These are phyloP conservation scores for Cichladusa arquata DNA, from an alignment of 2,113 vertebrate genomes.

Conservation along the genomic window DNA sequence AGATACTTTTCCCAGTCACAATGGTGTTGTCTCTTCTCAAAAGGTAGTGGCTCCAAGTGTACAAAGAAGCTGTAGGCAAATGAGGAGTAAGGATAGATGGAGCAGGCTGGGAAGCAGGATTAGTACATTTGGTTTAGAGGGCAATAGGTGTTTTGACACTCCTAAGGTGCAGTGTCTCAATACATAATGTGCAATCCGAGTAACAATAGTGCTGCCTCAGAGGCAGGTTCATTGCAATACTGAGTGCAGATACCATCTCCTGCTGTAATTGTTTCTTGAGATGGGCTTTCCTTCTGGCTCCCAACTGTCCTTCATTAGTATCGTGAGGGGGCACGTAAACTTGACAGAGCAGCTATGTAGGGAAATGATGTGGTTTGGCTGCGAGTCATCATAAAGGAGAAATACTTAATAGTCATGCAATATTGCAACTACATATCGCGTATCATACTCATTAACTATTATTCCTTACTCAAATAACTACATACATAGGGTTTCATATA, in stretches of 20 bases:
- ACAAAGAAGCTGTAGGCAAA: neutral
- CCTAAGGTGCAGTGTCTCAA: neutral
- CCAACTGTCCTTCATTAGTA: neutral
- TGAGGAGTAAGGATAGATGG: neutral
- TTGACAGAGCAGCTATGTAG: neutral
- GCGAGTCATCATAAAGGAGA: neutral
- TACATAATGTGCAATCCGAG: neutral
- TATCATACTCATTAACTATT: neutral
- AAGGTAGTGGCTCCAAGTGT: neutral
- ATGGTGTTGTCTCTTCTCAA: neutral
- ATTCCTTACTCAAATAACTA: neutral
- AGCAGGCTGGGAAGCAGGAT: neutral
- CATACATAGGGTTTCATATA: neutral
- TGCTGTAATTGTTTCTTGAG: conserved; percentile 30
- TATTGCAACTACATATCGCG: neutral
- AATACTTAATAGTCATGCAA: neutral
- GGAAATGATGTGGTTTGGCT: conserved; percentile 27
- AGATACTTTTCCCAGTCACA: neutral
- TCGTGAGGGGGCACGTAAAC: neutral
- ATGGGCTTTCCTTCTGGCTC: neutral
- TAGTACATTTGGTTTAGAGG: neutral
- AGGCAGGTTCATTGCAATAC: conserved; percentile 34
- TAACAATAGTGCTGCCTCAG: conserved; percentile 33
- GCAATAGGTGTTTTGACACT: neutral
- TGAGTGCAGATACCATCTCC: conserved; percentile 39